Evolutionary conservation across 2,113 vertebrate species (phyloP).

Genomic region (Martes martes): DNA sequence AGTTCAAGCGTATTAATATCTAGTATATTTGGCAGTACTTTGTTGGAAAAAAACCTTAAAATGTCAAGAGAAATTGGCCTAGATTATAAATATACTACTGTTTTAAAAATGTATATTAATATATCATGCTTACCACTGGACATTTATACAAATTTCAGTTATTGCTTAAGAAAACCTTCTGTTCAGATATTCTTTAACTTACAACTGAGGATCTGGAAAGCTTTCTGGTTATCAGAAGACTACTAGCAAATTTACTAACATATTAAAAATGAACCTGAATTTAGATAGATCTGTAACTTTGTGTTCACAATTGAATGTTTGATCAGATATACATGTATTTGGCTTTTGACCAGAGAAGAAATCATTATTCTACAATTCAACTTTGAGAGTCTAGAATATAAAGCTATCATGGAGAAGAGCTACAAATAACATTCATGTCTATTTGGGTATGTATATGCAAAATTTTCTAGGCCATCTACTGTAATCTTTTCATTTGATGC

Average conservation of each 20-base stretch:
- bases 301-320: neutral
- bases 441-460: neutral
- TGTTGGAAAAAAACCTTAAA: slow-evolving; percentile 38
- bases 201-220: neutral
- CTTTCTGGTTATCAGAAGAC: neutral
- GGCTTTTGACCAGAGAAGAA: neutral
- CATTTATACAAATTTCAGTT: slow-evolving; percentile 52
- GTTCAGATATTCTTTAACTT: neutral
- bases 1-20: slow-evolving; percentile 35
- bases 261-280: slow-evolving; percentile 19
- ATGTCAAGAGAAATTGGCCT: slow-evolving; percentile 5
- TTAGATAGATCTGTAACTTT: neutral
- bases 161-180: slow-evolving; percentile 58
- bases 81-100: slow-evolving; percentile 53
- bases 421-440: neutral
- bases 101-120: slow-evolving; percentile 49
- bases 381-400: neutral
- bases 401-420: neutral
- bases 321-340: neutral
- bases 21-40: slow-evolving; percentile 10
- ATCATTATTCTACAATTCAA: neutral
- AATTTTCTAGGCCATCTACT: neutral
- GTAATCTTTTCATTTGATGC: neutral
- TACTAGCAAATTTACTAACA: neutral
- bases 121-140: slow-evolving; percentile 17